Percentiles rank a stretch among this genome's conserved stretches.
These are phyloP conservation scores for Peucedramus taeniatus DNA, from an alignment of 2,113 vertebrate species.

Conservation along the genomic window DNA sequence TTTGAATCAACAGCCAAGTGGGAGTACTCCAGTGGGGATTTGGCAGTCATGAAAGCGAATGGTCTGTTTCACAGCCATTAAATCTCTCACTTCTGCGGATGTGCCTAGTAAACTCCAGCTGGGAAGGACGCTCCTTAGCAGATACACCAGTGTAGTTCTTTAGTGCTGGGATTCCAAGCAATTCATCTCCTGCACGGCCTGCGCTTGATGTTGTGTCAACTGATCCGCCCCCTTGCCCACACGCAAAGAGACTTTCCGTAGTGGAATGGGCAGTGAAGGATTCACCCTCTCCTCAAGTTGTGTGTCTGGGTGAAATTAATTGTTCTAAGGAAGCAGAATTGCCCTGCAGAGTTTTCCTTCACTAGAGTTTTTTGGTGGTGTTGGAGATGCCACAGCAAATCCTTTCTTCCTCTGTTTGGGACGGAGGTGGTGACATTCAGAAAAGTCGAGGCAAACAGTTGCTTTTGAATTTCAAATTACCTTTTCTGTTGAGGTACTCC, in stretches of 20 bases:
- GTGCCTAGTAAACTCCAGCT: neutral
- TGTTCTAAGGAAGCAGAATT: neutral
- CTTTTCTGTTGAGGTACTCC: neutral
- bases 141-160: neutral
- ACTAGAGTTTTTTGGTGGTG: neutral
- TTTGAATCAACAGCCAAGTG: neutral
- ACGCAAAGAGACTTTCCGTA: neutral
- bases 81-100: neutral
- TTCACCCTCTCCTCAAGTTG: neutral
- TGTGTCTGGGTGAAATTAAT: neutral
- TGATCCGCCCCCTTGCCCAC: neutral
- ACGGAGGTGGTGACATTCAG: neutral
- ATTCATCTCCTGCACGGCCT: neutral
- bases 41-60: neutral
- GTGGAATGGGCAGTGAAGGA: neutral
- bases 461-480: neutral
- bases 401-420: neutral
- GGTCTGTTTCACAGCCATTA: neutral
- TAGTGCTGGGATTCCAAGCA: neutral
- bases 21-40: neutral
- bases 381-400: neutral
- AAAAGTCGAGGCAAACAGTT: neutral
- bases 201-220: neutral
- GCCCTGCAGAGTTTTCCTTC: neutral
- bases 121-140: neutral